These are phyloP conservation scores for Blera fallax DNA, from an alignment of 2,888 invertebrate species.

Conservation along the genomic window DNA sequence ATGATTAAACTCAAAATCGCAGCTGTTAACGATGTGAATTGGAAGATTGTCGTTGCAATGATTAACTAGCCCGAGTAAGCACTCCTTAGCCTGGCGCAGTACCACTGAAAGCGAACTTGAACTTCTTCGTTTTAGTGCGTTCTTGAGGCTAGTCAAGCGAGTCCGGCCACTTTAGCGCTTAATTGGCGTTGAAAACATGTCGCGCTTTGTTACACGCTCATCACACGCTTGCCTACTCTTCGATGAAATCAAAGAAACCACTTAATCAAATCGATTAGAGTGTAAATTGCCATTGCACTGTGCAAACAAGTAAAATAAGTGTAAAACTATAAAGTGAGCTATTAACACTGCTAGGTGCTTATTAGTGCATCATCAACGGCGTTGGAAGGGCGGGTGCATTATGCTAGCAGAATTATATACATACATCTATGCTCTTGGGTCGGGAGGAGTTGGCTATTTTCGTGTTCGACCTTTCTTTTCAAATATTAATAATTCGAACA, in stretches of 20 bases:
- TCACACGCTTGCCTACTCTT: constrained; percentile 48
- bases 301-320: constrained; percentile 19
- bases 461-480: background rate
- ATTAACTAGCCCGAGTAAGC: background rate
- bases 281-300: constrained; percentile 8
- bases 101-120: constrained; percentile 23
- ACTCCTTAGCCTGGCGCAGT: background rate
- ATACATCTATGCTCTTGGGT: background rate
- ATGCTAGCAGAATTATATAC: too few relatives aligned
- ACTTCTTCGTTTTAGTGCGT: constrained; percentile 23
- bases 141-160: constrained; percentile 18
- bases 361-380: background rate
- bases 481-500: background rate
- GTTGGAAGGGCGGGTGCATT: background rate
- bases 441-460: background rate
- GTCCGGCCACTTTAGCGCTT: background rate
- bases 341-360: background rate
- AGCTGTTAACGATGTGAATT: background rate
- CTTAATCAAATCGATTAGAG: constrained; percentile 22
- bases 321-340: constrained; percentile 17
- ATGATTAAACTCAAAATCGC: constrained; percentile 10
- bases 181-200: constrained; percentile 55
- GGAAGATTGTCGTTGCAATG: constrained; percentile 5
- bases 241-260: constrained; percentile 4
- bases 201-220: constrained; percentile 28